Base-by-base conservation (phyloP, 2,888 invertebrate genomes). In the Caenorhabditis zanzibari region DNA sequence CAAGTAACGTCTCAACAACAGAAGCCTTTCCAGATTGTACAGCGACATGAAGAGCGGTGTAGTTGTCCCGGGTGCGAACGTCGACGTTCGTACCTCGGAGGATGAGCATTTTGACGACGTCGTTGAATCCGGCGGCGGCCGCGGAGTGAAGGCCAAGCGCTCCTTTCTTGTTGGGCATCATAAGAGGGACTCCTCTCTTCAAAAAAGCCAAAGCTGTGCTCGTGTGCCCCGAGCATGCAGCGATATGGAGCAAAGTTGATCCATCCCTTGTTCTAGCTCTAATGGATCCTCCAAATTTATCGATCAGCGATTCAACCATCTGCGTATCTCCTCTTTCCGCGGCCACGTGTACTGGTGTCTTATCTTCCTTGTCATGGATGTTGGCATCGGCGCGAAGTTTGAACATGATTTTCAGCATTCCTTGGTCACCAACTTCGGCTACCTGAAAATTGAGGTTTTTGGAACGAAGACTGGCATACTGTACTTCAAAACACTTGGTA, bases 101-200 rank as follows among this genome's bases (percentile, higher is more conserved):
- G 80, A 99, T 94, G 54, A 99, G 94, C 0, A 98, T 97, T 82
- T 87, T 86, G 58, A 89, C 88, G 10, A 89, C 88, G 35, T 97
- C 96, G 6, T 97, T 96, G 92, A 98, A 98, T 0, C 99, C 99
- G 91, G 97, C 96, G 92, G 96, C 95, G 14, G 98, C 98, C 0
- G 99, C 99, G 0, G 97, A 97, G 93, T 99, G 99, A 86, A 99
- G 96, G 92, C 98, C 97, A 81, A 98, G 95, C 0, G 98, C 98
- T 32, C 99, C 99, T 90, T 95, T 95, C 96, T 98, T 99, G 93
- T 99, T 99, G 84, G 99, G 98, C 98, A 99, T 99, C 93, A 98
- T 97, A 26, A 99, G 94, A 88, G 98, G 98, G 47, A 99, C 98
- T 14, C 99, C 99, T 93, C 98, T 97, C 93, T 97, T 97, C 93